Percentiles rank a stretch among this genome's conserved stretches.
Evolutionary conservation across 2,797 vertebrate species (phyloP).

Genomic region (Myotis pilosus): DNA sequence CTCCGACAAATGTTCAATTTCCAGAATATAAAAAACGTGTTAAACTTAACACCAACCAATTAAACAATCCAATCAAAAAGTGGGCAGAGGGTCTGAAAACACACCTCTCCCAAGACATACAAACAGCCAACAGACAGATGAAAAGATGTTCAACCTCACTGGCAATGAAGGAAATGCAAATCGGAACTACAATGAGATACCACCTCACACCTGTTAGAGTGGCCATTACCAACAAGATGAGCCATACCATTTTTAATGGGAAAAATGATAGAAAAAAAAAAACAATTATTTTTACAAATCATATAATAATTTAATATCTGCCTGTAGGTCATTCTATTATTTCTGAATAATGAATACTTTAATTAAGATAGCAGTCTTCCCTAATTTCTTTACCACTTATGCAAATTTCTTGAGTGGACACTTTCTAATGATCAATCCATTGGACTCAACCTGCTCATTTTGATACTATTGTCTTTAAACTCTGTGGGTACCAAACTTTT

Average conservation of each 20-base stretch:
- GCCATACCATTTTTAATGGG: background rate
- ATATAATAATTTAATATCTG: background rate
- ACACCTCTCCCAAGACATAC: too few relatives aligned
- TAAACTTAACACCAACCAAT: too few relatives aligned
- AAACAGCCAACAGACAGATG: too few relatives aligned
- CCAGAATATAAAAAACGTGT: too few relatives aligned
- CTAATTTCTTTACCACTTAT: background rate
- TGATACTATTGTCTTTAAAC: background rate
- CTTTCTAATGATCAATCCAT: background rate
- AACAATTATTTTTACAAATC: background rate
- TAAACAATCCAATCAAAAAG: too few relatives aligned
- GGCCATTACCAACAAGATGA: background rate
- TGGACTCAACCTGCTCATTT: background rate
- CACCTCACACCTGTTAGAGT: too few relatives aligned
- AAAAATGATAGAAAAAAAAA: background rate
- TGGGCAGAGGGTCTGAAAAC: too few relatives aligned
- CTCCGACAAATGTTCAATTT: too few relatives aligned
- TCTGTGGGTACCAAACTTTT: background rate
- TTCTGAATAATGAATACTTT: background rate
- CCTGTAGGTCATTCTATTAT: background rate
- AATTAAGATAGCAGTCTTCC: background rate
- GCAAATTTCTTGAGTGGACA: background rate
- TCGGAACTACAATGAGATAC: too few relatives aligned
- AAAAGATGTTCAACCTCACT: too few relatives aligned
- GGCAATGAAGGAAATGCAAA: too few relatives aligned